These are phyloP conservation scores for Phoxinus dragarum DNA, from an alignment of 2,797 vertebrate species.

Conservation along the genomic window DNA sequence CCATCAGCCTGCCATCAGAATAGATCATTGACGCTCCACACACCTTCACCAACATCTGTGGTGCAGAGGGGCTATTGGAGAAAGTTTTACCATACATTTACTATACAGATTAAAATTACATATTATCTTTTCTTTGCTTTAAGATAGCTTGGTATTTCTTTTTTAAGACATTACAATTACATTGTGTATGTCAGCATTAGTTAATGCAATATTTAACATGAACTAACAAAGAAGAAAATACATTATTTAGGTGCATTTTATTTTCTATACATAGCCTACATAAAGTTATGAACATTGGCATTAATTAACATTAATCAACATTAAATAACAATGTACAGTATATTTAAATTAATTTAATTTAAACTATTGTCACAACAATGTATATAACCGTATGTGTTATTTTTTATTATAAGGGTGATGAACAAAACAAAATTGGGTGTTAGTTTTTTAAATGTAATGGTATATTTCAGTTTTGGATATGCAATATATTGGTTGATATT, in stretches of 20 bases:
- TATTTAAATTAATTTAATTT: no score
- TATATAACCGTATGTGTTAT: no score
- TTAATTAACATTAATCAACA: not conserved
- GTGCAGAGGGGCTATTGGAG: not conserved
- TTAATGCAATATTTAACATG: not conserved
- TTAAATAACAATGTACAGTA: not conserved
- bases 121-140: not conserved
- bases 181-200: not conserved
- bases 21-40: conserved; percentile 48
- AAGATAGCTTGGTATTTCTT: not conserved
- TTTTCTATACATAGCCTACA: not conserved
- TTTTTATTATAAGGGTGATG: no score
- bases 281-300: not conserved
- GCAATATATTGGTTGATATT: not conserved
- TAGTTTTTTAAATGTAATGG: not conserved
- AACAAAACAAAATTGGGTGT: no score
- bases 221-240: not conserved
- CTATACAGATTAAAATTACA: not conserved
- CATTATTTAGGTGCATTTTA: not conserved
- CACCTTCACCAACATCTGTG: conserved; percentile 52
- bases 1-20: conserved; percentile 67
- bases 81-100: not conserved
- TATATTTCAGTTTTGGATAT: not conserved
- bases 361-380: no score
- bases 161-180: not conserved